Conservation (phyloP, 2,888 invertebrate genomes). For the Anaspis maculata region DNA sequence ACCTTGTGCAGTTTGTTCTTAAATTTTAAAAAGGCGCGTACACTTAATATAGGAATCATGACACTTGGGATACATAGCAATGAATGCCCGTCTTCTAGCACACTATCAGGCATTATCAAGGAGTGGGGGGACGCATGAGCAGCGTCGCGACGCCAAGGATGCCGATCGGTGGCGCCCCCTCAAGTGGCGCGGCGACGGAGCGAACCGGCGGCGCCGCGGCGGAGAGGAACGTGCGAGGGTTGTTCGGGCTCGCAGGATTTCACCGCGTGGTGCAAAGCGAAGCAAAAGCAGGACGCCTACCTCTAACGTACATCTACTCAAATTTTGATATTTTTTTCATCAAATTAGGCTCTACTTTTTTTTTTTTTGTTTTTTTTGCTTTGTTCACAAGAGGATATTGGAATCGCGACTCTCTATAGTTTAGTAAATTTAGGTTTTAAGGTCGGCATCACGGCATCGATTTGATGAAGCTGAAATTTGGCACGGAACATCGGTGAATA, state of each 20-base stretch:
- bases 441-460: no score
- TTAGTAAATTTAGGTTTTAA: no score
- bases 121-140: slow-evolving; percentile 44
- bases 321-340: background rate
- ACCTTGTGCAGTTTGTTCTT: slow-evolving; percentile 36
- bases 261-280: no score
- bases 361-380: no score
- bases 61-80: slow-evolving; percentile 45
- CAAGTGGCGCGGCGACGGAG: slow-evolving; percentile 22
- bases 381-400: no score
- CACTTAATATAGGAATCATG: slow-evolving; percentile 43
- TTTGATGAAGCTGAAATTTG: no score
- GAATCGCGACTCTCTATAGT: no score
- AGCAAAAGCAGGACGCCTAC: no score
- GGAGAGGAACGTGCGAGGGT: no score
- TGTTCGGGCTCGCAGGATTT: no score
- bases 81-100: slow-evolving; percentile 45
- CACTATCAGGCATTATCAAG: slow-evolving; percentile 44
- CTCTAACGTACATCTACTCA: no score
- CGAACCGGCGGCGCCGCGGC: background rate
- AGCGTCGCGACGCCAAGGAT: slow-evolving; percentile 43
- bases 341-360: slow-evolving; percentile 3
- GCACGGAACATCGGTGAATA: no score
- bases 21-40: slow-evolving; percentile 41
- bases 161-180: slow-evolving; percentile 42